These are phyloP conservation scores for Drosophila setosimentum DNA, from an alignment of 2,888 invertebrate genomes.

Conservation along the genomic window DNA sequence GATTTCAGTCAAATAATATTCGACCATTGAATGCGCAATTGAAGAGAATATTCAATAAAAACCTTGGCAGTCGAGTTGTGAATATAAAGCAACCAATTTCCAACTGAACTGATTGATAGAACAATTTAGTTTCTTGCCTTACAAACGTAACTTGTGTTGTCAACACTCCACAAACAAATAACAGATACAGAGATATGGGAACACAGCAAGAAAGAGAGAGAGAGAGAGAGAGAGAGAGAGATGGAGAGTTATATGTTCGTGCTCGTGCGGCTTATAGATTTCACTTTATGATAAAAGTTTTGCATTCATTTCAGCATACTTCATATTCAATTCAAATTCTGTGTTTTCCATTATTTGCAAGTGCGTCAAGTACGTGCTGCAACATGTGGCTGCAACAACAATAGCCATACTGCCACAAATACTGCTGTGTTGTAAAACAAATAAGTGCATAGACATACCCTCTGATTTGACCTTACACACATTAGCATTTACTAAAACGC, in stretches of 20 bases:
- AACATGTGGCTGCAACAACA: constrained; percentile 55
- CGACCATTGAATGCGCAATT: neutral
- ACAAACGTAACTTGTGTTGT: neutral
- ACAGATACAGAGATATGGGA: neutral
- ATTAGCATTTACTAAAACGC: neutral
- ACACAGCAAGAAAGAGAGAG: neutral
- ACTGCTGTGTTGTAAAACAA: constrained; percentile 5
- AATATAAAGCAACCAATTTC: neutral
- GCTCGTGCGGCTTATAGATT: constrained; percentile 67
- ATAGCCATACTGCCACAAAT: constrained; percentile 27
- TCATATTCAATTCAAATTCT: constrained; percentile 74
- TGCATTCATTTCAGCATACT: constrained; percentile 68
- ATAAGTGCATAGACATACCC: constrained; percentile 15
- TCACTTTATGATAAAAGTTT: constrained; percentile 72
- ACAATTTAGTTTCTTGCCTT: neutral
- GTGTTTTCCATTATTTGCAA: constrained; percentile 47
- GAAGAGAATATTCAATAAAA: neutral
- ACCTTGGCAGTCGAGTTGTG: neutral
- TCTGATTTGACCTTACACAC: neutral
- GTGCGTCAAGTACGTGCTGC: constrained; percentile 63
- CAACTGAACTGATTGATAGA: neutral
- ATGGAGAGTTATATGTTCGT: constrained; percentile 24
- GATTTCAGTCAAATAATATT: constrained; percentile 12
- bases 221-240: neutral
- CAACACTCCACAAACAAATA: neutral